Conservation (phyloP, 23 tunicate genomes). For the Clavelina lepadiformis region DNA sequence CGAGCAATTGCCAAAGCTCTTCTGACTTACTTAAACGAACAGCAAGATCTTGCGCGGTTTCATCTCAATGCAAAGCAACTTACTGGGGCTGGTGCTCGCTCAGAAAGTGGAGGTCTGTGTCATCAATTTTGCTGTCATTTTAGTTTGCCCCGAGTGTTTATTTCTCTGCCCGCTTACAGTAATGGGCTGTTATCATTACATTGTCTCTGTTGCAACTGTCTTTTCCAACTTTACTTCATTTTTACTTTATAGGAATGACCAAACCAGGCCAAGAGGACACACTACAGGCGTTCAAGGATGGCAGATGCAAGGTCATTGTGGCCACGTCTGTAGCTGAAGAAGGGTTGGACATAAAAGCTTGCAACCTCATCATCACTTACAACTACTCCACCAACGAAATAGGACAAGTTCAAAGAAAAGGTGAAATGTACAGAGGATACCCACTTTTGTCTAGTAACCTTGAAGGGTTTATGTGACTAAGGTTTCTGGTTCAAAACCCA, state of each 20-base stretch:
- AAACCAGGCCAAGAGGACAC: slow-evolving; percentile 40
- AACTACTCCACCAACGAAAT: slow-evolving; percentile 51
- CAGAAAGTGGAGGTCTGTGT: slow-evolving; percentile 21
- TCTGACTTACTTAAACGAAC: slow-evolving; percentile 20
- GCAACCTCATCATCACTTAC: slow-evolving; percentile 53
- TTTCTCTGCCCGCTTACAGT: too few relatives aligned
- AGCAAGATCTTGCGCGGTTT: not conserved
- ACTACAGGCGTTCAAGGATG: slow-evolving; percentile 19
- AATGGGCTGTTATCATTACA: too few relatives aligned
- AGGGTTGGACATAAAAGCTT: slow-evolving; percentile 61
- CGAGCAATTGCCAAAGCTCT: slow-evolving; percentile 40
- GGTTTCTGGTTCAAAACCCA: too few relatives aligned
- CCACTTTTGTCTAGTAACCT: not conserved
- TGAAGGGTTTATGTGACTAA: too few relatives aligned
- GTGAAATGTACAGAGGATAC: slow-evolving; percentile 3
- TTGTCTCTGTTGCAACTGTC: too few relatives aligned
- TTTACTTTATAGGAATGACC: slow-evolving; percentile 22
- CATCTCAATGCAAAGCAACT: slow-evolving; percentile 30
- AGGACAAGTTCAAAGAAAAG: slow-evolving; percentile 54
- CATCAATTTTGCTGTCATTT: too few relatives aligned
- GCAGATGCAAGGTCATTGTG: slow-evolving; percentile 38
- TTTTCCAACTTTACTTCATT: too few relatives aligned
- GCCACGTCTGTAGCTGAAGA: slow-evolving; percentile 90
- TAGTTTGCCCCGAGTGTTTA: too few relatives aligned
- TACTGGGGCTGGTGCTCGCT: slow-evolving; percentile 43